Base-by-base conservation (phyloP, 1,140 invertebrate species). In the Nasonia longicornis region DNA sequence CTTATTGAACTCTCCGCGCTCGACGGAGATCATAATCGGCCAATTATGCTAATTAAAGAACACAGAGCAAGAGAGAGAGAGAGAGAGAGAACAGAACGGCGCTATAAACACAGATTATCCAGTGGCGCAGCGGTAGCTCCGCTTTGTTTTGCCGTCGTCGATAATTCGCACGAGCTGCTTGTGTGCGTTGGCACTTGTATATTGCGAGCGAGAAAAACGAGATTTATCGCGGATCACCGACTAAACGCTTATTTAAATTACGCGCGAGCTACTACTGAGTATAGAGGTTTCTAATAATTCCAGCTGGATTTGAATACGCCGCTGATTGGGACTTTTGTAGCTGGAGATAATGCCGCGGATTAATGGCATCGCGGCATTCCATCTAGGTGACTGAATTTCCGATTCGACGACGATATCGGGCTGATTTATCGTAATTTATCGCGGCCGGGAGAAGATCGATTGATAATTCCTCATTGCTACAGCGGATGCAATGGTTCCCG, bases 11-110 rank as follows among this genome's bases (percentile, higher is more conserved):
- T 75, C 14, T 67, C n/a, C 31, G 14, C 48, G 58, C 14, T 67
- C 38, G 14, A 38, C 35, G 38, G 20, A 73, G 81, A 79, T 82
- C 45, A 64, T 79, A 82, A 79, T 79, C 77, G 67, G 48, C 20
- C 72, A 70, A 82, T 82, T 79, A 82, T 82, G 77, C 70, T 82
- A 82, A 82, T 82, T 74, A 79, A 26, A 74, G 63, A 66, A 58
- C 45, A n/a, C 31, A 63, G 63, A 12, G 4, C 10, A 10, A 26
- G 64, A 78, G 52, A 20, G 20, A 58, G 63, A 12, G 4, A 20
- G 22, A 26, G 64, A 78, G 20, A 20, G 52, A 58, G 16, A 7
- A 58, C 6, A 70, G 78, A 31, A 42, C 29, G 29, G 22, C 35
- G 58, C 45, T 77, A 3, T 35, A 35, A 3, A 73, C 42, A 73